Evolutionary conservation across 1,140 invertebrate genomes (phyloP), one percentile per base, ranked within the genome.

Genomic region (Saxidomus purpurata): DNA sequence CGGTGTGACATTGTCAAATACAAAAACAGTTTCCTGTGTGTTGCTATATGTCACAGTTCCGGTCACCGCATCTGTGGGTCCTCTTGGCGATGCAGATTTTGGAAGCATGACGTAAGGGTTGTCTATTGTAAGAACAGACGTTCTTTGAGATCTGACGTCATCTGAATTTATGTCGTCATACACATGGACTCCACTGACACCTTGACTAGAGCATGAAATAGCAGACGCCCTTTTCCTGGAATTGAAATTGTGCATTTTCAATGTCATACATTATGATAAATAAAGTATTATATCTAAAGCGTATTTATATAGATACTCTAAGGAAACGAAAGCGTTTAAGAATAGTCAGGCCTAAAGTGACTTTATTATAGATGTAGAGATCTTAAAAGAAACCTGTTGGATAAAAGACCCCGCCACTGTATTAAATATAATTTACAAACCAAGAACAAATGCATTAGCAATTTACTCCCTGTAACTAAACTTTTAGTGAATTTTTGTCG

Each of bases 101-200:
- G 76, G 76, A 28, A 79, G 9, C 31, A n/a, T 36, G 47, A 79
- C 49, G 47, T 79, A 79, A 49, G 76, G 76, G 49, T 79, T 79
- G n/a, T 79, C 76, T 52, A 79, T 55, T 2, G 76, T 79, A n/a
- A 79, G 25, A 15, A 79, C 47, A 22, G 76, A 79, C 28, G 22
- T 47, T 55, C 76, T 52, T 15, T 79, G 34, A 15, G 49, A 31
- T 79, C 31, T 52, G 25, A 38, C 25, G 76, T 52, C 76, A 36
- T 79, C 76, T 28, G 25, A 25, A 31, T 67, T 31, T 28, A 79
- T 79, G 17, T 47, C 28, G 76, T 79, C 76, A 52, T 79, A 79
- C 1, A 79, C 76, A 28, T 79, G 47, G n/a, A 36, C 76, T 19
- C 76, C 76, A 49, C 71, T 76, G 19, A 28, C n/a, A 40, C 47